Evolutionary conservation across 1,140 invertebrate genomes (phyloP), one percentile per base, ranked within the genome.

Genomic region (Hormaphis cornu): DNA sequence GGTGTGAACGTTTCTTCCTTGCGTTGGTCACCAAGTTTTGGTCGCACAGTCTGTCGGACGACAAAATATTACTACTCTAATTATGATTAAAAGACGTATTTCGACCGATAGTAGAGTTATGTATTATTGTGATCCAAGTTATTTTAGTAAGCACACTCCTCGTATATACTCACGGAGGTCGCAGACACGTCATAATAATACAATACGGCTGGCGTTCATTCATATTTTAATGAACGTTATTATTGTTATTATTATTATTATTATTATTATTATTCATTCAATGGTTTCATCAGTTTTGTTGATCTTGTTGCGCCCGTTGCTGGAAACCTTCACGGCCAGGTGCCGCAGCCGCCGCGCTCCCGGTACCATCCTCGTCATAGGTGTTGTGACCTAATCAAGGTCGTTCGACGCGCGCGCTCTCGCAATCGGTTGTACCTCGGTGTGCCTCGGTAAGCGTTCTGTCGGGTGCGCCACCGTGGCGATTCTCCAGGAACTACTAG

Each of bases 341-440:
- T 28, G 44, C 40, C 40, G 26, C 30, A 22, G 46, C n/a, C 18
- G 44, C 40, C 40, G 26, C 30, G 35, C 9, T 14, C 6, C n/a
- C 58, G 26, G 40, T 44, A 61, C 42, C 58, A 18, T 61, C 22
- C 12, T 48, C 44, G 40, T 30, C 28, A 44, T 66, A 48, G 40
- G 61, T 50, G 44, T 48, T 66, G 61, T 66, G 61, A 66, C 61
- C 61, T 66, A 66, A 66, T 66, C 61, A 66, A 66, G 61, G 61
- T 33, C 61, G 61, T 46, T 44, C 20, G 61, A n/a, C n/a, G n/a
- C n/a, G n/a, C n/a, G n/a, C n/a, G n/a, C n/a, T n/a, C n/a, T n/a
- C 42, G 35, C 61, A 44, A 46, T 26, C 28, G 42, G 42, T 46
- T 22, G 30, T 42, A 22, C 7, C 9, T 30, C n/a, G 3, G 42